Evolutionary conservation across 1,140 invertebrate species (phyloP).

Genomic region (Ditylenchus dipsaci): DNA sequence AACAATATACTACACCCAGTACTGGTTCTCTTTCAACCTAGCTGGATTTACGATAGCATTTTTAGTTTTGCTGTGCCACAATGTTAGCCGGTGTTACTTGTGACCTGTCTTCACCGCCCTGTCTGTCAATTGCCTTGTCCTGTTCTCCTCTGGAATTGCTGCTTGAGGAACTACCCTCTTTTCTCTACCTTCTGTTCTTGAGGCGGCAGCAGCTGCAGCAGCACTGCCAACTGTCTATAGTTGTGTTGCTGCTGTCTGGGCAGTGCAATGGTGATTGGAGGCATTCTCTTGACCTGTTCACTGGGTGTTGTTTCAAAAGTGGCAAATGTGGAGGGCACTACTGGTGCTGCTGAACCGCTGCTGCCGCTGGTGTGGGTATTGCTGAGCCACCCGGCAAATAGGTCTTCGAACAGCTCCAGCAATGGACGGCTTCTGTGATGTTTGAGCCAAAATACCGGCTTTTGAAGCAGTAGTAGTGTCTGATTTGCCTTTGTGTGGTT

Average conservation of each 20-base stretch:
- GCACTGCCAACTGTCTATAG: neutral
- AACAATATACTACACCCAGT: conserved; percentile 43
- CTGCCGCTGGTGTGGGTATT: neutral
- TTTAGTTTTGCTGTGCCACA: conserved; percentile 1
- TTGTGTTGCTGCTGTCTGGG: neutral
- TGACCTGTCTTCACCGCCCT: neutral
- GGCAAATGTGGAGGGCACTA: too few species aligned
- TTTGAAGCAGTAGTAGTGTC: neutral
- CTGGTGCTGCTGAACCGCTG: neutral
- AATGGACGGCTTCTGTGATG: neutral
- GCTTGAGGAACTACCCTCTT: neutral
- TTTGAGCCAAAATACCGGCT: neutral
- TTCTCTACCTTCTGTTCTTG: neutral
- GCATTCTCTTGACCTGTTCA: neutral
- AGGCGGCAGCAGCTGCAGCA: conserved; percentile 9
- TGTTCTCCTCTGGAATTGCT: neutral
- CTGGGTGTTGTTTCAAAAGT: neutral
- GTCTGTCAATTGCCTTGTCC: too few species aligned
- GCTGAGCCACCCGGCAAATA: neutral
- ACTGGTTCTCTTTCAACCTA: conserved; percentile 34
- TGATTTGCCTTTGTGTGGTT: conserved; percentile 15
- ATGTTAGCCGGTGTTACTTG: neutral
- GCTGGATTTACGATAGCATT: neutral
- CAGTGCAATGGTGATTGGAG: neutral
- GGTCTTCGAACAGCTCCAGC: conserved; percentile 9